These are phyloP conservation scores for Nyctibius bracteatus DNA, from an alignment of 2,113 vertebrate species.

Conservation along the genomic window DNA sequence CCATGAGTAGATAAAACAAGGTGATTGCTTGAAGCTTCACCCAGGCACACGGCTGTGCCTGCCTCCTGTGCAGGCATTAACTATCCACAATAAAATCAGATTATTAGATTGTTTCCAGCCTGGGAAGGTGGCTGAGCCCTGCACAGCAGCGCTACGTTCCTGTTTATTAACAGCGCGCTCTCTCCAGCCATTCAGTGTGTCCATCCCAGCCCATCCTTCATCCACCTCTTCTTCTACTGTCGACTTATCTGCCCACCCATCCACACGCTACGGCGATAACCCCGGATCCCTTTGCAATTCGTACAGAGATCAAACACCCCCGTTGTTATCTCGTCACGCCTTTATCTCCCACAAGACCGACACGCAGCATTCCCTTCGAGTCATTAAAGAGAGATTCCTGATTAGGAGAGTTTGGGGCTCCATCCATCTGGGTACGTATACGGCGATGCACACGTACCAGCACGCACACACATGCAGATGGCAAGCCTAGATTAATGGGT, in stretches of 20 bases:
- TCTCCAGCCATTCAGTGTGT: rapidly evolving
- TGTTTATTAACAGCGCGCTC: rapidly evolving
- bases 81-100: too few relatives aligned
- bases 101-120: neutral
- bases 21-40: neutral
- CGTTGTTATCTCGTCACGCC: rapidly evolving
- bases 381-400: neutral
- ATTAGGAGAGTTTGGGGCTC: rapidly evolving
- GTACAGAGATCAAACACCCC: neutral
- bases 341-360: rapidly evolving
- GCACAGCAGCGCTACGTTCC: rapidly evolving
- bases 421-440: neutral
- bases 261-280: rapidly evolving
- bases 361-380: neutral
- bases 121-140: neutral
- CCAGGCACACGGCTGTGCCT: rapidly evolving
- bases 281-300: neutral
- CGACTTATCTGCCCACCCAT: neutral
- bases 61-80: neutral
- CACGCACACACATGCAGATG: neutral
- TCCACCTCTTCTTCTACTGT: neutral
- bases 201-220: neutral
- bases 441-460: rapidly evolving
- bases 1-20: neutral
- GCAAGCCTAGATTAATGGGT: neutral